phyloP scores from a whole-genome alignment of 2,888 invertebrate species.

The Spodoptera exigua region DNA sequence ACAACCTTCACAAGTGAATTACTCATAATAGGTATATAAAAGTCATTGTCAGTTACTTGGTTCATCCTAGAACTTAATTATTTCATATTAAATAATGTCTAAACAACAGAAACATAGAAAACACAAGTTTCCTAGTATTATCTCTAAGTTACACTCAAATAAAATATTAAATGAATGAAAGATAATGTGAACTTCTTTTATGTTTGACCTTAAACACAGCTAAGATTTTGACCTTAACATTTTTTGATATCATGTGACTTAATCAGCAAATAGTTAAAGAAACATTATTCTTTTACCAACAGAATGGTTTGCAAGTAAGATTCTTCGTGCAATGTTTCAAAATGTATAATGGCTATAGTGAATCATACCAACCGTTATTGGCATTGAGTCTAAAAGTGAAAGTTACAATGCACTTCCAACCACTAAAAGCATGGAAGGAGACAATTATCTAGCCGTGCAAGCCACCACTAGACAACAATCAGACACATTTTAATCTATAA shows the following conservation, averaged over 20 bases:
- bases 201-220: constrained; percentile 1
- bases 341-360: constrained; percentile 69
- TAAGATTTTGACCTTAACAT: constrained; percentile 8
- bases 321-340: constrained; percentile 38
- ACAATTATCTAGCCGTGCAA: constrained; percentile 70
- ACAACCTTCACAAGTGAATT: too few species aligned
- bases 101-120: neutral
- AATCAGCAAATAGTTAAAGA: neutral
- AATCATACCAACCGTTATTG: constrained; percentile 84
- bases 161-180: too few species aligned
- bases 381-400: constrained; percentile 88
- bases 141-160: too few species aligned
- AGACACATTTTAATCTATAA: constrained; percentile 38
- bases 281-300: constrained; percentile 7
- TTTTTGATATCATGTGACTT: constrained; percentile 2
- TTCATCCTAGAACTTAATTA: too few species aligned
- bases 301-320: constrained; percentile 16
- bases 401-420: constrained; percentile 79
- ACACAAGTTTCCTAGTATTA: neutral
- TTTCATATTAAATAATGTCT: too few species aligned
- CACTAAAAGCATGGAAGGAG: constrained; percentile 75
- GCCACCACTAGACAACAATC: constrained; percentile 43
- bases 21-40: too few species aligned
- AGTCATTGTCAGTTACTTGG: too few species aligned
- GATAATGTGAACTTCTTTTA: neutral